phyloP scores from a whole-genome alignment of 1,140 invertebrate genomes.

The Tetramorium simillimum region DNA sequence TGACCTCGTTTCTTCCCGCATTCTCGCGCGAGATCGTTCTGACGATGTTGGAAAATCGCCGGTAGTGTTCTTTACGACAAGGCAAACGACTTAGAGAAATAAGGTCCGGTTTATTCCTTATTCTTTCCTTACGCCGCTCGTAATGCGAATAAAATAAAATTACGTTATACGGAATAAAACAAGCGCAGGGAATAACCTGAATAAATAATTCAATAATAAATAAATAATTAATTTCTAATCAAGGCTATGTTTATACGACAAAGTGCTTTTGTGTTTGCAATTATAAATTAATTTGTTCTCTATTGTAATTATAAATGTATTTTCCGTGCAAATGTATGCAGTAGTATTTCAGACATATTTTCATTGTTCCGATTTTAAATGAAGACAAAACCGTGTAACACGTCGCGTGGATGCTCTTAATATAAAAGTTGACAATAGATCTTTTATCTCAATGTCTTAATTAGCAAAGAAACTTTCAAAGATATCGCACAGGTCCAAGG shows the following conservation, averaged over 20 bases:
- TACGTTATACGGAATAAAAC: not conserved
- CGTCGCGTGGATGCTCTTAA: not conserved
- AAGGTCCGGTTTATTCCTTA: not conserved
- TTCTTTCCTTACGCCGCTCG: not conserved
- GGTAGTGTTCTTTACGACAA: not conserved
- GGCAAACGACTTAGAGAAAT: constrained; percentile 4
- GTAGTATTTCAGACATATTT: not conserved
- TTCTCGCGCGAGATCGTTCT: not conserved
- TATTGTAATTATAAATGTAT: not conserved
- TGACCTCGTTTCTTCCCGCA: not conserved
- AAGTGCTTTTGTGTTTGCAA: not conserved
- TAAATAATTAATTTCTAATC: not conserved
- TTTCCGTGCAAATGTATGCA: not conserved
- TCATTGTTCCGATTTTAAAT: not conserved
- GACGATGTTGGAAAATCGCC: not conserved
- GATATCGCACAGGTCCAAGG: not conserved
- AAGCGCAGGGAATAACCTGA: not conserved
- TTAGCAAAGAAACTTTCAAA: not conserved
- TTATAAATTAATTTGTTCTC: not conserved
- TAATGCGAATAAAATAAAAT: constrained; percentile 3
- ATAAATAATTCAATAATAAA: too few species aligned
- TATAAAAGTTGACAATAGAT: not conserved
- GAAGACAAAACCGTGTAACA: not conserved
- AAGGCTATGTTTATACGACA: not conserved
- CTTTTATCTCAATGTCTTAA: constrained; percentile 3